These are phyloP conservation scores for Enteromius viviparus DNA, from an alignment of 2,797 vertebrate species.

Conservation along the genomic window DNA sequence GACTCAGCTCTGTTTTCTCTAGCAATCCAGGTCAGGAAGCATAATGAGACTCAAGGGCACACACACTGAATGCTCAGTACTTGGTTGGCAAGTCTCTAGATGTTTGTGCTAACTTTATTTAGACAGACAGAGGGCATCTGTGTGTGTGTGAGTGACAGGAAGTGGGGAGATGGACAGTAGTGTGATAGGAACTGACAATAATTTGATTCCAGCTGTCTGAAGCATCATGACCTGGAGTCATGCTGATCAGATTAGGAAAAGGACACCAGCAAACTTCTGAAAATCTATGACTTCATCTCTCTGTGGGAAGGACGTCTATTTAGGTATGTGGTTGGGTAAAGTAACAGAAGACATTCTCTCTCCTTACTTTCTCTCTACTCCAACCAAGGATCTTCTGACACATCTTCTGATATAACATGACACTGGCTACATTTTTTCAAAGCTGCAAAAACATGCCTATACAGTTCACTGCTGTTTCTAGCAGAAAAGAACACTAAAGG, in stretches of 20 bases:
- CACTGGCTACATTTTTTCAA: constrained; percentile 1
- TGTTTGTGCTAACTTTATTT: not conserved
- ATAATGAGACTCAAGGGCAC: constrained; percentile 44
- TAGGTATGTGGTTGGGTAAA: constrained; percentile 1
- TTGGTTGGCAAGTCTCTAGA: constrained; percentile 12
- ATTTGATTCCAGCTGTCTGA: constrained; percentile 63
- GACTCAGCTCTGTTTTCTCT: not conserved
- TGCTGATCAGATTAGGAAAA: constrained; percentile 68
- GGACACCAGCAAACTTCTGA: constrained; percentile 63
- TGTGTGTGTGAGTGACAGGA: constrained; percentile 28
- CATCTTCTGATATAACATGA: not conserved
- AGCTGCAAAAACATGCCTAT: not conserved
- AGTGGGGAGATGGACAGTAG: constrained; percentile 45
- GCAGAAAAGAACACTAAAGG: not conserved
- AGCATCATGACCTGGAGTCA: constrained; percentile 58
- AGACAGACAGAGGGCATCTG: constrained; percentile 22
- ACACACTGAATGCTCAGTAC: constrained; percentile 54
- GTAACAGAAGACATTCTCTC: constrained; percentile 28
- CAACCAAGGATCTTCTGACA: constrained; percentile 1
- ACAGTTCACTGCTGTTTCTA: not conserved
- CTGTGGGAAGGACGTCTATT: constrained; percentile 18
- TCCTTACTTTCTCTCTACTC: not conserved
- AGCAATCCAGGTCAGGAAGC: not conserved
- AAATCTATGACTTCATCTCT: constrained; percentile 59
- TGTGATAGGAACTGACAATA: constrained; percentile 55